Evolutionary conservation across 2,797 vertebrate genomes (phyloP).

Genomic region (Molossus molossus): DNA sequence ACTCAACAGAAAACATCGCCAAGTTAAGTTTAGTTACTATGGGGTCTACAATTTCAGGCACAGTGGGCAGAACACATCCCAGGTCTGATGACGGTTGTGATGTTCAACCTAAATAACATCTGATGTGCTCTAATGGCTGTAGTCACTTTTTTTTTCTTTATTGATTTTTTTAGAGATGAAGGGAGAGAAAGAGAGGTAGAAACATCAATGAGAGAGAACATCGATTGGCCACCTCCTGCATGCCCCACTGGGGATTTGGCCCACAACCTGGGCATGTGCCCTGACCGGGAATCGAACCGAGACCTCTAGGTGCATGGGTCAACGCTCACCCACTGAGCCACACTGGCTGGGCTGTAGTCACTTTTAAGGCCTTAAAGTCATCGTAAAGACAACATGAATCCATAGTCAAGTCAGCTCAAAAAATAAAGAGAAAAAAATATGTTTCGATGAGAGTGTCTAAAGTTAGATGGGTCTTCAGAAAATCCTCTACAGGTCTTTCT

Average conservation of each 20-base stretch:
- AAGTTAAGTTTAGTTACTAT: slow-evolving; percentile 62
- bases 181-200: no score
- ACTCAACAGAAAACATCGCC: slow-evolving; percentile 38
- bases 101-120: not conserved
- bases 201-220: no score
- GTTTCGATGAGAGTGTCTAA: not conserved
- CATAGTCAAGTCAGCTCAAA: slow-evolving; percentile 4
- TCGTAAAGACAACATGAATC: slow-evolving; percentile 26
- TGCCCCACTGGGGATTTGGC: no score
- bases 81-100: not conserved
- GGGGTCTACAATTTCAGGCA: slow-evolving; percentile 46
- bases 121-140: not conserved
- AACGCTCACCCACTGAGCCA: no score
- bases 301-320: no score
- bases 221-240: no score
- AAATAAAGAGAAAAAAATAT: not conserved
- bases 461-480: not conserved
- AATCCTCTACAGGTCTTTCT: not conserved
- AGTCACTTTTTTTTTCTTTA: not conserved
- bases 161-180: no score
- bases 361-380: not conserved
- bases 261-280: no score
- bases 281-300: no score
- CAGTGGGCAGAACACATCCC: not conserved
- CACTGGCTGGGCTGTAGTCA: not conserved